Percentiles rank a stretch among this genome's conserved stretches.
Evolutionary conservation across 2,113 vertebrate genomes (phyloP).

Genomic region (Meleagris gallopavo): DNA sequence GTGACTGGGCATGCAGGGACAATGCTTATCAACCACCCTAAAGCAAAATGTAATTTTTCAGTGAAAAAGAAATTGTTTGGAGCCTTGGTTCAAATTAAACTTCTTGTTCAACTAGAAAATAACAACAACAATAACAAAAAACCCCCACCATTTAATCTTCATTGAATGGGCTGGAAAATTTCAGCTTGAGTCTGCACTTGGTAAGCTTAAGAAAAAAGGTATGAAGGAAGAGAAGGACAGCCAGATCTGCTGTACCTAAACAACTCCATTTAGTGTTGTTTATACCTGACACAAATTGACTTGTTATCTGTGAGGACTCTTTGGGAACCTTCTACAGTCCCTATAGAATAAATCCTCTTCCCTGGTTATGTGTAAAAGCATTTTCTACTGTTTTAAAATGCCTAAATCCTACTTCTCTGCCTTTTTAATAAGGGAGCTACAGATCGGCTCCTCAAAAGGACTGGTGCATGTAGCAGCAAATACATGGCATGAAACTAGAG

Average conservation of each 20-base stretch:
- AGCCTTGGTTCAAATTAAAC: background rate
- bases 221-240: background rate
- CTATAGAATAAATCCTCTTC: background rate
- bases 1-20: no score
- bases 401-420: background rate
- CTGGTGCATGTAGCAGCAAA: background rate
- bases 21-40: background rate
- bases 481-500: background rate
- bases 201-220: background rate
- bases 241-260: background rate
- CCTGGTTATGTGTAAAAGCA: background rate
- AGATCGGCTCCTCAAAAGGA: background rate
- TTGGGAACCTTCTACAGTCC: background rate
- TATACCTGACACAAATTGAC: background rate
- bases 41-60: background rate
- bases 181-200: background rate
- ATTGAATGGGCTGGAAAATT: background rate
- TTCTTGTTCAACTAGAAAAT: background rate
- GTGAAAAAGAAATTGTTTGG: background rate
- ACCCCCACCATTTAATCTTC: background rate
- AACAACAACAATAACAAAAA: background rate
- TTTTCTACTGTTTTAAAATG: background rate
- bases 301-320: background rate
- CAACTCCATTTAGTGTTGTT: background rate
- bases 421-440: background rate